These are phyloP conservation scores for Tinea semifulvella DNA, from an alignment of 2,888 invertebrate species.

Conservation along the genomic window DNA sequence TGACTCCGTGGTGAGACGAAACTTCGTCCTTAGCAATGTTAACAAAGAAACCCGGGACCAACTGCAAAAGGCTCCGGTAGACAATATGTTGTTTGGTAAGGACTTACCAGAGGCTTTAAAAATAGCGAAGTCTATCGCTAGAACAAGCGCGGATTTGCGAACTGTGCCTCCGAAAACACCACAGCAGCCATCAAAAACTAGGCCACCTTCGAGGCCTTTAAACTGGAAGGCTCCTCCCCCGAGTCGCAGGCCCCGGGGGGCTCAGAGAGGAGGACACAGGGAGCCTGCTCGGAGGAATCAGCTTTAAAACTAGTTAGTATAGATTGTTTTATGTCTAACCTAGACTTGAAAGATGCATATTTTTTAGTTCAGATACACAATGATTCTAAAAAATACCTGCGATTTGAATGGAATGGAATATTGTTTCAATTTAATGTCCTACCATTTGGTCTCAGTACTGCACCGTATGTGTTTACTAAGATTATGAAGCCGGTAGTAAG, in stretches of 20 bases:
- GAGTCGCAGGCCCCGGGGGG: conserved; percentile 13
- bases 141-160: conserved; percentile 19
- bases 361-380: conserved; percentile 12
- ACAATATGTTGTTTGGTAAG: conserved; percentile 19
- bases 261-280: conserved; percentile 14
- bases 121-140: conserved; percentile 20
- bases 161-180: conserved; percentile 4
- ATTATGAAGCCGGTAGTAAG: conserved; percentile 7
- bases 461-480: too few relatives aligned
- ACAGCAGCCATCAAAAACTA: conserved; percentile 3
- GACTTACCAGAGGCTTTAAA: conserved; percentile 20
- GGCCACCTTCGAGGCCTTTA: conserved; percentile 12
- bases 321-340: conserved; percentile 11
- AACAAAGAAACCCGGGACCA: conserved; percentile 23
- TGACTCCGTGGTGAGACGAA: conserved; percentile 18
- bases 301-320: conserved; percentile 13
- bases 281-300: conserved; percentile 14
- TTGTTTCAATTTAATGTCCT: conserved; percentile 17
- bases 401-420: conserved; percentile 12
- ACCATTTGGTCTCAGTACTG: too few relatives aligned
- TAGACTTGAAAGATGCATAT: conserved; percentile 15
- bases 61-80: conserved; percentile 19
- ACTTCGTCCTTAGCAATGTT: conserved; percentile 17
- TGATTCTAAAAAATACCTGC: conserved; percentile 14
- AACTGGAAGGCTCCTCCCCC: conserved; percentile 17